Base-by-base conservation (phyloP, 2,113 vertebrate species). In the Rhabdornis inornatus region DNA sequence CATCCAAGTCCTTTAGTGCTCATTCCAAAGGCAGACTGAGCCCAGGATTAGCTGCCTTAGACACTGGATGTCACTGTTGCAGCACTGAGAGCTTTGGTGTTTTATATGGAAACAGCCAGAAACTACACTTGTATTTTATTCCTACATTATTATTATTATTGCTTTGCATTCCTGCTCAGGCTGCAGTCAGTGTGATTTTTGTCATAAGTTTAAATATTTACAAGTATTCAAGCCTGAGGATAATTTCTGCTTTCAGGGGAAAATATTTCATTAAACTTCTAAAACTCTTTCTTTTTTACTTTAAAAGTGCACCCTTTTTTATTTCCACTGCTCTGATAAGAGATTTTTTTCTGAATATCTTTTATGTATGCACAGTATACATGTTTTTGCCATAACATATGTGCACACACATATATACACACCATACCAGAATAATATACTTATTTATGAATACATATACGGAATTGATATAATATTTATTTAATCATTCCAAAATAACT, bases 61-160 rank as follows among this genome's bases (percentile, higher is more conserved):
- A 92, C 97, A 89, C 96, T 96, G 72, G 97, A 87, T 96, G 97
- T 92, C 97, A 87, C 90, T 98, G 88, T 96, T 97, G 95, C 83
- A 95, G 90, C 83, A 93, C 53, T 42, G 77, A 87, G 31, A 65
- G 50, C 44, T 45, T 35, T 16, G n/a, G 3, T 65, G 11, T 40
- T 88, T 44, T 44, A 10, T 24, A 39, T 22, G 44, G 9, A 78
- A 91, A 69, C 12, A 59, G 28, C 12, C 39, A 20, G 20, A 22
- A 76, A 25, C 22, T 9, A 27, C 18, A 33, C 33, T 50, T 17
- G 6, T 25, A 14, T 37, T 84, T 78, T 71, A 60, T 77, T 61
- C 45, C 20, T 84, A 42, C 21, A 40, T 35, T 23, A 42, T 23
- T 50, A 35, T 20, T 72, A 44, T 53, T 72, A 23, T 66, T 63